Evolutionary conservation across 2,113 vertebrate genomes (phyloP).

Genomic region (Pomatostomus ruficeps): DNA sequence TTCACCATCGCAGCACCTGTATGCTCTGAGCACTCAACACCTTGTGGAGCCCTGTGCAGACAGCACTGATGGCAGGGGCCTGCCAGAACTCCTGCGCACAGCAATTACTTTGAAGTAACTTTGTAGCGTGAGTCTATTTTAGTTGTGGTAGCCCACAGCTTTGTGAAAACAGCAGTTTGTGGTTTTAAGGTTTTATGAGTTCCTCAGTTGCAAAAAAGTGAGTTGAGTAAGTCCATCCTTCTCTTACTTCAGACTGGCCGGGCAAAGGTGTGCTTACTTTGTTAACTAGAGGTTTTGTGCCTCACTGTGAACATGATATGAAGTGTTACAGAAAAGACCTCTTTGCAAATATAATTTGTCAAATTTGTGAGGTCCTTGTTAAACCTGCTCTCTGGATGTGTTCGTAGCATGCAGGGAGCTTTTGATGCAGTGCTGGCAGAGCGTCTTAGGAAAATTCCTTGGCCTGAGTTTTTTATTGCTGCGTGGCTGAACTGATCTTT

Average conservation of each 20-base stretch:
- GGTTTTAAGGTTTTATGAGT: not conserved
- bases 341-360: not conserved
- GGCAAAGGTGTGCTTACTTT: conserved; percentile 60
- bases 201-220: conserved; percentile 69
- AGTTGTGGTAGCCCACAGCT: not conserved
- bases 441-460: conserved; percentile 42
- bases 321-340: not conserved
- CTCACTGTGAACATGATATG: not conserved
- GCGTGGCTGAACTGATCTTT: conserved; percentile 19
- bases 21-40: rapidly evolving
- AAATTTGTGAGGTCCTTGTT: not conserved
- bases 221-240: conserved; percentile 49
- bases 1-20: rapidly evolving
- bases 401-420: not conserved
- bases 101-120: not conserved
- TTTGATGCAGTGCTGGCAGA: conserved; percentile 24
- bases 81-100: not conserved
- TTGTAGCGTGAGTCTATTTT: not conserved
- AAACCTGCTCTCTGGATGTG: not conserved
- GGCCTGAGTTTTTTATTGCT: conserved; percentile 36
- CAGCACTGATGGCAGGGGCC: not conserved
- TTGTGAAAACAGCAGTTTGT: not conserved
- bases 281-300: conserved; percentile 19
- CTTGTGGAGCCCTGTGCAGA: not conserved
- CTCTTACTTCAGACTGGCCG: conserved; percentile 29